A percentile compares a stretch with the other conserved stretches of the same genome.
Conservation (phyloP, 2,888 invertebrate genomes). For the Alcis repandata region DNA sequence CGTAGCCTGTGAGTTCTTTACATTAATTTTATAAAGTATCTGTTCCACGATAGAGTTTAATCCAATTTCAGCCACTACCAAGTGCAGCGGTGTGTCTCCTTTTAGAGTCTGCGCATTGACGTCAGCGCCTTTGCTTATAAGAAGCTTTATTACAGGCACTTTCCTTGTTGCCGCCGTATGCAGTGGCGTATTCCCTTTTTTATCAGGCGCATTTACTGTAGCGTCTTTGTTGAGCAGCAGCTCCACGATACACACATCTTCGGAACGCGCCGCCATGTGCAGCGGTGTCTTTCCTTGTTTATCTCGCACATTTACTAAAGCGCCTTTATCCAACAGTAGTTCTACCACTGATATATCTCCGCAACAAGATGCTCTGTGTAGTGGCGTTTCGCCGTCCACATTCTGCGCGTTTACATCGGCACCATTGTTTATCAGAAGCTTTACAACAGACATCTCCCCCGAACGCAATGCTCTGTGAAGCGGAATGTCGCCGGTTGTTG, state of each 20-base stretch:
- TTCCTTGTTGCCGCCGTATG: not conserved
- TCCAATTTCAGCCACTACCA: not conserved
- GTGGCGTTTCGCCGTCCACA: not conserved
- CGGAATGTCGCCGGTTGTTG: not conserved
- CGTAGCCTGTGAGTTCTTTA: not conserved
- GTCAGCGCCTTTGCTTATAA: not conserved
- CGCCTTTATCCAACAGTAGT: not conserved
- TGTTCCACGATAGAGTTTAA: not conserved
- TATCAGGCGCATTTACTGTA: not conserved
- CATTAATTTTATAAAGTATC: not conserved
- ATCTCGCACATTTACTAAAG: not conserved
- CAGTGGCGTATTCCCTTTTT: not conserved
- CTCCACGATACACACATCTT: not conserved
- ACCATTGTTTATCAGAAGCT: not conserved
- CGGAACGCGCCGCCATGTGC: not conserved
- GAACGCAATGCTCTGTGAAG: not conserved
- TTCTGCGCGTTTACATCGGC: not conserved
- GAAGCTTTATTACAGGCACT: not conserved
- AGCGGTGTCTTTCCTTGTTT: not conserved
- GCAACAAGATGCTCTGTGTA: not conserved
- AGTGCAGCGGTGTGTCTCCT: not conserved
- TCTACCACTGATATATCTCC: not conserved
- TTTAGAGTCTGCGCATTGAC: not conserved
- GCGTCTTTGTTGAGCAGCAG: conserved; percentile 1
- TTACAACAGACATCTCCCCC: not conserved